phyloP scores from a whole-genome alignment of 1,140 invertebrate genomes.

The Sycophaga agraensis region DNA sequence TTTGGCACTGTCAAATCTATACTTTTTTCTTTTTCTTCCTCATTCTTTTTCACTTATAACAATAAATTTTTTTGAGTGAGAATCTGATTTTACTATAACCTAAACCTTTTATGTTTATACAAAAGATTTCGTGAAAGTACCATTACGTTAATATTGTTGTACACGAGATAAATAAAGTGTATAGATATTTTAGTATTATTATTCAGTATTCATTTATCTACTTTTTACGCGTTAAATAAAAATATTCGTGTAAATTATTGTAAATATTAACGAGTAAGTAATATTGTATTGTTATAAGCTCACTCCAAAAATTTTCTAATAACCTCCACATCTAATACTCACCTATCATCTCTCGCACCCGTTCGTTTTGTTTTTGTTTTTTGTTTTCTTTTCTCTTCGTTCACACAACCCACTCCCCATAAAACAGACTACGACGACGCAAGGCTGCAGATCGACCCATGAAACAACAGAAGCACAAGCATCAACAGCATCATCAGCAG shows the following conservation, averaged over 20 bases:
- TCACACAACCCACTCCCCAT: conserved; percentile 43
- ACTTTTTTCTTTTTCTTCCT: conserved; percentile 5
- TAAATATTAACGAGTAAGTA: too few species aligned
- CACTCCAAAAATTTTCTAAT: conserved; percentile 23
- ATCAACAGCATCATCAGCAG: conserved; percentile 34
- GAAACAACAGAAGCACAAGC: conserved; percentile 35
- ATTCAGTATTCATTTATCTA: too few species aligned
- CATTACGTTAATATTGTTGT: too few species aligned
- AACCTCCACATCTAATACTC: not conserved
- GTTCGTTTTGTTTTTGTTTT: conserved; percentile 38
- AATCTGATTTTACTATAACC: too few species aligned
- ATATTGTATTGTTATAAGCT: too few species aligned
- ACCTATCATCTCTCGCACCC: not conserved
- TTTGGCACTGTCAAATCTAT: conserved; percentile 32
- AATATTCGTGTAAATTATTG: too few species aligned
- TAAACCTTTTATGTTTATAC: too few species aligned
- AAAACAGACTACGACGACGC: conserved; percentile 54
- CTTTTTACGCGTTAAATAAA: too few species aligned
- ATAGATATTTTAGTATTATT: too few species aligned
- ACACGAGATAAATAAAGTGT: too few species aligned
- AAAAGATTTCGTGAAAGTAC: too few species aligned
- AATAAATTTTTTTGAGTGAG: conserved; percentile 23
- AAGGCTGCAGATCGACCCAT: conserved; percentile 42
- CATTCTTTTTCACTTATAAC: not conserved
- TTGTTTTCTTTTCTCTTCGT: conserved; percentile 43